phyloP scores from a whole-genome alignment of 35 echinoderm and acorn worm genomes.

The Apostichopus parvimensis region DNA sequence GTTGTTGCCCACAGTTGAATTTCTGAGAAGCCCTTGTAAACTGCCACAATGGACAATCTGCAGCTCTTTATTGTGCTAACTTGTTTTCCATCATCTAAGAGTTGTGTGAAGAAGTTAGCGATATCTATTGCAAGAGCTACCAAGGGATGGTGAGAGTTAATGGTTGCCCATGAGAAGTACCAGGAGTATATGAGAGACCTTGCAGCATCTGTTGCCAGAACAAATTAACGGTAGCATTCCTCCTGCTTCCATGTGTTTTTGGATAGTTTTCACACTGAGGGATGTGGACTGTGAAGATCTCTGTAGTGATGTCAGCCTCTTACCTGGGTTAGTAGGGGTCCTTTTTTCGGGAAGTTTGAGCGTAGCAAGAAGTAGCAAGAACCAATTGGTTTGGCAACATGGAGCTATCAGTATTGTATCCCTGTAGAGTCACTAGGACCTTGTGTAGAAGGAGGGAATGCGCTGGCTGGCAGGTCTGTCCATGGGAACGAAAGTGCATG shows the following conservation, averaged over 20 bases:
- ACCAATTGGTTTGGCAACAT: not conserved
- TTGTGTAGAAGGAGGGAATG: not conserved
- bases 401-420: not conserved
- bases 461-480: no score
- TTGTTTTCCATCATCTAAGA: not conserved
- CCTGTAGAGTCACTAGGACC: not conserved
- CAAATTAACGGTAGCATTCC: not conserved
- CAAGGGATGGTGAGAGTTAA: not conserved
- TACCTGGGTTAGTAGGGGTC: not conserved
- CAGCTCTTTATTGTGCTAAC: not conserved
- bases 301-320: not conserved
- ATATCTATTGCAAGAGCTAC: not conserved
- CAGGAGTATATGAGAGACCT: not conserved
- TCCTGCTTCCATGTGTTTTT: not conserved
- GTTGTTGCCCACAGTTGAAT: no score
- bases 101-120: no score
- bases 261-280: conserved; percentile 22
- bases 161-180: no score
- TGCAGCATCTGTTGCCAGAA: not conserved
- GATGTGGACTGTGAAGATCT: not conserved
- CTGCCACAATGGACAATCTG: not conserved
- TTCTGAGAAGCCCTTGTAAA: not conserved
- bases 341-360: not conserved
- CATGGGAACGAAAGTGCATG: no score
- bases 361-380: not conserved